Base-by-base conservation (phyloP, 2,888 invertebrate species). In the Cantharis lateralis region DNA sequence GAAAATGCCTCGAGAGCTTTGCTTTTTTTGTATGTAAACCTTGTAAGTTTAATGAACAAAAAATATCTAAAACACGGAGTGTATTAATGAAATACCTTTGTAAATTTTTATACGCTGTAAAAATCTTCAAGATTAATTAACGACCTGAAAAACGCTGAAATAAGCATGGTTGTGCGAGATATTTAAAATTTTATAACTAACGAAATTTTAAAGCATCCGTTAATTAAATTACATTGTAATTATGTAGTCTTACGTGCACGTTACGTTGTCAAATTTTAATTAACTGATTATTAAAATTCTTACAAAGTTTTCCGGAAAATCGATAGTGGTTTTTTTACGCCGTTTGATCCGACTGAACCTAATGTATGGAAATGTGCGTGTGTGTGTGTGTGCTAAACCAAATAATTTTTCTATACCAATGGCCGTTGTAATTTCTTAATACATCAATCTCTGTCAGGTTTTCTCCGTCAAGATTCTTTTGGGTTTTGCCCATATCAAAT, bases 371-470 rank as follows among this genome's bases (percentile, higher is more conserved):
- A 48, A 48, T 48, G 48, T 48, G 48, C 9, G n/a, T n/a, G 48
- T n/a, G n/a, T n/a, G 32, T 4, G 48, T 48, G 48, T 48, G 48
- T 48, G 48, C n/a, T 48, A 48, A 48, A 48, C 7, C 48, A 48
- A 66, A 72, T 66, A 76, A 74, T 74, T 74, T 76, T 70, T 72
- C 28, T 74, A 71, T 72, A 77, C 66, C 24, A 66, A 70, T 73
- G 26, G 71, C 15, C 61, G 73, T 48, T 32, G 68, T 77, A 77
- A 77, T 77, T 70, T 77, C 68, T 71, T 70, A 62, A 69, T 68
- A 64, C 75, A 78, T 78, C 76, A 78, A 78, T 78, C 78, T 71
- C 66, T 68, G 75, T 78, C 76, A 75, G 63, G 72, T 72, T 68
- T 72, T 68, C 75, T 72, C 70, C 68, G 75, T 78, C 78, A 75